Evolutionary conservation across 1,140 invertebrate species (phyloP), one percentile per base, ranked within the genome.

Genomic region (Bombus cullumanus): DNA sequence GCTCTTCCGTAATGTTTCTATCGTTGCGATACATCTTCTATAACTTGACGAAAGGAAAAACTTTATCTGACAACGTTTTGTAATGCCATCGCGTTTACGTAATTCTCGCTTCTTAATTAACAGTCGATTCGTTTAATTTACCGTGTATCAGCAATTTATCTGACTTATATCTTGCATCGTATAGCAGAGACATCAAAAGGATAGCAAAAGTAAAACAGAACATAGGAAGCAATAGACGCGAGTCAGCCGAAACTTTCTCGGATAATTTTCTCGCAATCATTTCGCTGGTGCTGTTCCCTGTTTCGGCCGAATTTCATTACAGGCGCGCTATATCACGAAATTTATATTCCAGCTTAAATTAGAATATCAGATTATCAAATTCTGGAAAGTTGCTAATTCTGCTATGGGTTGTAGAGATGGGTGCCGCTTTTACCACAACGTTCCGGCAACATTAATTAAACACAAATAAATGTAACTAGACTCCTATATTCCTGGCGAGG

Each of bases 351-450:
- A 37, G 81, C 53, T 43, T 22, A 83, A 77, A 83, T 77, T 83
- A 66, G 81, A 83, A 77, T 83, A 83, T 77, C 59, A 68, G 74
- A 77, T 83, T 53, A 83, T 53, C 62, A 53, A 68, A 68, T 77
- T 77, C 41, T 39, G 34, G 73, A 68, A 83, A 83, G 62, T 77
- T 83, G 43, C 73, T 77, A 77, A 83, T 83, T 76, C 62, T 31
- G 13, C 59, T 34, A 28, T 66, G 18, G 13, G 15, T 25, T 31
- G 41, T 22, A 28, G 6, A 15, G 2, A 18, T 25, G 53, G 57
- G 15, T 43, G 72, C 12, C 25, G 81, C 57, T 76, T 75, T 68
- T 53, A 39, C 59, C 41, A 76, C 81, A 22, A 75, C 72, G 57
- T 64, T 47, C 31, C 25, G 34, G n/a, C 41, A 76, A 66, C 74